Evolutionary conservation across 2,113 vertebrate genomes (phyloP), one percentile per base, ranked within the genome.

Genomic region (Microtus richardsoni): DNA sequence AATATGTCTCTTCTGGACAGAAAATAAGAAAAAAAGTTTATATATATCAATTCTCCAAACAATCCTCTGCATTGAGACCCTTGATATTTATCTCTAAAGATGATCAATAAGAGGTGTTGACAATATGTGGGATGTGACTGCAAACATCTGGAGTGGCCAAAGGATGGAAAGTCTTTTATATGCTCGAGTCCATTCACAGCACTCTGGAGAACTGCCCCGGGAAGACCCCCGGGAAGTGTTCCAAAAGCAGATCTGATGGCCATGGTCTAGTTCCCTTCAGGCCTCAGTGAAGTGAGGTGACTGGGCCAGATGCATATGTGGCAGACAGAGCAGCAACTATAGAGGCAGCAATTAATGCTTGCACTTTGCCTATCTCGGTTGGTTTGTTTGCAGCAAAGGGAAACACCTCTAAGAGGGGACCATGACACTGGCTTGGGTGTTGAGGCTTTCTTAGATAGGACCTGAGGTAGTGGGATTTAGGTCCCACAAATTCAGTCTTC

Each of bases 51-150:
- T 36, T 95, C 39, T 95, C 83, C 30, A 88, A 94, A 91, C 39
- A 94, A 52, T 75, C 12, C 62, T 95, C n/a, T 94, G 77, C 47
- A 39, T 78, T 78, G 60, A 87, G 74, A 75, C 86, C 88, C 91
- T 91, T 93, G 74, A 94, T 94, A 95, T 97, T 96, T 97, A 79
- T 91, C 68, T 87, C 85, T 86, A 85, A 93, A 95, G 79, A 93
- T 95, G 80, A 92, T 91, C 95, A 96, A 88, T 95, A 96, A 88
- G 66, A 78, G 33, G 28, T 82, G 47, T 83, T 95, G 95, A 94
- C 39, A 90, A 91, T 89, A 90, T 39, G 28, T 87, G 89, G 54
- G 62, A 68, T 70, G 62, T 49, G 71, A 92, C 96, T 47, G 66
- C 85, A 96, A 90, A 91, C 88, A 91, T 28, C 87, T 93, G 33